These are phyloP conservation scores for Zonitis immaculata DNA, from an alignment of 2,888 invertebrate species.

Conservation along the genomic window DNA sequence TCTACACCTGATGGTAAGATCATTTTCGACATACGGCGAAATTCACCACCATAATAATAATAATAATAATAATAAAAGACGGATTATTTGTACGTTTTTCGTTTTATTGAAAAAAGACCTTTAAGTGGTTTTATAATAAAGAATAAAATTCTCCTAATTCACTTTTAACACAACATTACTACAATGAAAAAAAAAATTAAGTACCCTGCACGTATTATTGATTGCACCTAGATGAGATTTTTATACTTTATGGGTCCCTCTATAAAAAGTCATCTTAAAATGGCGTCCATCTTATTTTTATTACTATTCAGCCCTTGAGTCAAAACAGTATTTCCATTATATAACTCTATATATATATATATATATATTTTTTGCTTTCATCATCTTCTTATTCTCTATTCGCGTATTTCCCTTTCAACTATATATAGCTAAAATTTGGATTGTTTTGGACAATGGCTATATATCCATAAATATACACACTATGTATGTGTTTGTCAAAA, in stretches of 20 bases:
- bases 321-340: background rate
- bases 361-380: too few species aligned
- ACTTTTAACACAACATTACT: constrained; percentile 42
- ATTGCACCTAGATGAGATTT: constrained; percentile 43
- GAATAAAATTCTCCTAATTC: constrained; percentile 32
- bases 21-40: constrained; percentile 37
- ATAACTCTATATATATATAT: too few species aligned
- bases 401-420: constrained; percentile 34
- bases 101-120: constrained; percentile 24
- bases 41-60: constrained; percentile 36
- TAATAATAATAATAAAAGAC: constrained; percentile 37
- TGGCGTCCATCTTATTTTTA: constrained; percentile 44
- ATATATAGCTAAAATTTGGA: too few species aligned
- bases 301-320: constrained; percentile 23
- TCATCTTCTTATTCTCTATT: constrained; percentile 13
- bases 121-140: constrained; percentile 28
- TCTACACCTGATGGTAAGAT: constrained; percentile 34
- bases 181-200: too few species aligned
- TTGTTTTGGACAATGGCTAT: too few species aligned
- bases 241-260: constrained; percentile 43
- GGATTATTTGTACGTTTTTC: constrained; percentile 36
- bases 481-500: constrained; percentile 22
- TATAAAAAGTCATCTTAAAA: constrained; percentile 44
- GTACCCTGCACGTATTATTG: constrained; percentile 39
- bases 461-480: constrained; percentile 26